These are phyloP conservation scores for Ditula angustiorana DNA, from an alignment of 2,888 invertebrate genomes.

Conservation along the genomic window DNA sequence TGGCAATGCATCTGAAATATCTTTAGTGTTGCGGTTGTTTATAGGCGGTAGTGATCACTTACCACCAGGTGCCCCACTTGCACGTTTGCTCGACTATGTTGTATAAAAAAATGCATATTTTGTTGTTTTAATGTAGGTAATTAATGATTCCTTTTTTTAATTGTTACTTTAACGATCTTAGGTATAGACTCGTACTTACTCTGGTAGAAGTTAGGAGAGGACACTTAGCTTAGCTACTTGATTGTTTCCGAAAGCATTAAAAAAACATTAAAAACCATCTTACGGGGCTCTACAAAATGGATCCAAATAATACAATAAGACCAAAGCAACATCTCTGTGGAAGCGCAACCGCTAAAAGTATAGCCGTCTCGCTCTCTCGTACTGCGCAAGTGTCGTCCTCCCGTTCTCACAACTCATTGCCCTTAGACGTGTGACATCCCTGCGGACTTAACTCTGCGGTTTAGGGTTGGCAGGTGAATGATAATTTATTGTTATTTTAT, in stretches of 20 bases:
- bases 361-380: constrained; percentile 55
- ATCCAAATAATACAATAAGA: constrained; percentile 60
- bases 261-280: constrained; percentile 26
- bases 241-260: constrained; percentile 13
- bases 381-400: constrained; percentile 49
- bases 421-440: constrained; percentile 81
- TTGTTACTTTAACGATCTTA: too few relatives aligned
- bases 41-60: too few relatives aligned
- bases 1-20: too few relatives aligned
- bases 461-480: constrained; percentile 57
- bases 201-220: background rate
- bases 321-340: constrained; percentile 61
- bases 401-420: constrained; percentile 77
- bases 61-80: too few relatives aligned
- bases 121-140: too few relatives aligned
- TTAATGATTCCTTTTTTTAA: too few relatives aligned
- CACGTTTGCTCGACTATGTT: too few relatives aligned
- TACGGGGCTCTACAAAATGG: constrained; percentile 39
- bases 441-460: constrained; percentile 72
- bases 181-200: too few relatives aligned
- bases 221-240: background rate
- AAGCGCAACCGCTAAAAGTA: constrained; percentile 47
- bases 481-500: too few relatives aligned
- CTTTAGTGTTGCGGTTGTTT: too few relatives aligned
- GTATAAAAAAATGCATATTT: too few relatives aligned